Evolutionary conservation across 1,140 invertebrate species (phyloP), one percentile per base, ranked within the genome.

Genomic region (Coenobita brevimanus): DNA sequence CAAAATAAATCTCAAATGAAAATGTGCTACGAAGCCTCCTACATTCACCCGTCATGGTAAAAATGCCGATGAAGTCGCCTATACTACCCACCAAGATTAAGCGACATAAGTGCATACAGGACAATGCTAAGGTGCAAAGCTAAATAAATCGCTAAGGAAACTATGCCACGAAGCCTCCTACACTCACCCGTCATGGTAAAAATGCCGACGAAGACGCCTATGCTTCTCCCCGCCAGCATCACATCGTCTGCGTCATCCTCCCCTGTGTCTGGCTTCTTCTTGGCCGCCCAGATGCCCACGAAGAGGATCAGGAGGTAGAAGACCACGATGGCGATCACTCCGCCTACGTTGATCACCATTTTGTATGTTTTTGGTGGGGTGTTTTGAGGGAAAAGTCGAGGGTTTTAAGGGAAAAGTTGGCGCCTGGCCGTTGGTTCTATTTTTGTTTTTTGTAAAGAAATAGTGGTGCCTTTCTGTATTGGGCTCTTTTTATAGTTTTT

Each of bases 201-300:
- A 82, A 96, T 94, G 15, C 96, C 96, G n/a, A 97, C 95, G 82
- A 96, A 92, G n/a, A 96, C 92, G 2, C 96, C 96, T 89, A 97
- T 94, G 91, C 95, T 95, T 80, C 96, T 92, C 57, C 96, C 96
- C n/a, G 96, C 96, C 82, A 97, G 91, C 94, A 97, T 96, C 82
- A 96, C 94, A 89, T 96, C 95, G 89, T 95, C 94, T 36, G 93
- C 94, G n/a, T 94, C 93, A 57, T 92, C 91, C 90, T 94, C 93
- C 85, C 93, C 94, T 67, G 91, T 91, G 54, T 93, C 93, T n/a
- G n/a, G n/a, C 91, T 94, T 94, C 90, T 95, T 94, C 60, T 93
- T 92, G 36, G 94, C 95, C 3, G 96, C 95, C 96, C 96, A 96
- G 88, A 96, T 93, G n/a, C 96, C 96, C 30, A 97, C 94, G 1